Base-by-base conservation (phyloP, 2,888 invertebrate genomes). In the Meloe dianella region DNA sequence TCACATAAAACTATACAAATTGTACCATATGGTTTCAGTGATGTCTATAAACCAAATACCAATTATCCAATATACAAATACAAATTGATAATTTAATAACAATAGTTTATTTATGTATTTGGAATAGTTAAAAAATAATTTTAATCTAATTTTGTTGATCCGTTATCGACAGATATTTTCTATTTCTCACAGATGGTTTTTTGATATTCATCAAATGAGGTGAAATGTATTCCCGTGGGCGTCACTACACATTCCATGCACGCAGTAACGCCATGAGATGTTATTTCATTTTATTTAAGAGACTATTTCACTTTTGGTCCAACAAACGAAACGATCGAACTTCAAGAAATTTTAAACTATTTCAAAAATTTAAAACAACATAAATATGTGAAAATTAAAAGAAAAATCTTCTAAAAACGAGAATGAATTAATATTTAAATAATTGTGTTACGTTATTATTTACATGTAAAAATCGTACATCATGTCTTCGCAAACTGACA, bases 181-280 rank as follows among this genome's bases (percentile, higher is more conserved):
- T 72, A 71, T 71, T 71, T 68, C 72, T 71, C 72, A 69, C 75
- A 74, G 75, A 75, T 75, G 75, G 74, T 72, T 74, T n/a, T 74
- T 71, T 74, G 75, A 75, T 75, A 75, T 73, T 73, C 74, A 75
- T 75, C 74, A 75, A 74, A 72, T 70, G 71, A 74, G 72, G 75
- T 74, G 74, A 75, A 75, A 75, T 74, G 74, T 69, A 73, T 73
- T 74, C 71, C 71, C 68, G 75, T 75, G 74, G 75, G 75, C 75
- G 75, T 72, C 66, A 59, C 69, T 71, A 72, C 71, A 73, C 72
- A 75, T 74, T 73, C 73, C 72, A 70, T 68, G 69, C 74, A 73
- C 72, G 71, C 69, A 69, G 63, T 71, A 69, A 72, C 71, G 71
- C 71, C 70, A 71, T 72, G 71, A 73, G 73, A 72, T 71, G 72